These are phyloP conservation scores for Callipepla californica DNA, from an alignment of 2,113 vertebrate species.

Conservation along the genomic window DNA sequence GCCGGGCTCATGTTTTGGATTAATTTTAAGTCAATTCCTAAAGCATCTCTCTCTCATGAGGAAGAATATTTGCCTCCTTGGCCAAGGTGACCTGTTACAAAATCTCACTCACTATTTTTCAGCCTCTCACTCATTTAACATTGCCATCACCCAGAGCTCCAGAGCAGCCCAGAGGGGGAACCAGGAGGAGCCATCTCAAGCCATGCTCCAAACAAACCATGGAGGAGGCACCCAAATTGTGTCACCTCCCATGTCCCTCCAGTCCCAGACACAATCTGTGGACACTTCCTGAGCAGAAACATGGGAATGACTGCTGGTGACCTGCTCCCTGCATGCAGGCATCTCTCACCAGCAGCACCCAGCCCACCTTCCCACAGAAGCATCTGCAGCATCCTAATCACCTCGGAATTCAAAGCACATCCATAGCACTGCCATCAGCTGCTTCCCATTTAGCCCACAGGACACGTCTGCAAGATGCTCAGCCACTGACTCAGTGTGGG, in stretches of 20 bases:
- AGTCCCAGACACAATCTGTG: not conserved
- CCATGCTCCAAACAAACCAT: fast-evolving
- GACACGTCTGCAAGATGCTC: conserved; percentile 21
- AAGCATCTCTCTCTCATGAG: not conserved
- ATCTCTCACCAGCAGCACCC: not conserved
- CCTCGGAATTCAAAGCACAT: conserved; percentile 50
- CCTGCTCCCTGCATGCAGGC: not conserved
- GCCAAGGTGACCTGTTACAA: conserved; percentile 53
- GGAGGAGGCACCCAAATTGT: not conserved
- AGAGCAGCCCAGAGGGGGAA: not conserved
- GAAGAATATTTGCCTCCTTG: conserved; percentile 56
- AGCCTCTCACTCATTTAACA: conserved; percentile 35
- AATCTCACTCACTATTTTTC: conserved; percentile 54
- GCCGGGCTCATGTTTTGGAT: conserved; percentile 53
- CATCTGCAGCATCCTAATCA: conserved; percentile 40
- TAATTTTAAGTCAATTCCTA: conserved; percentile 58
- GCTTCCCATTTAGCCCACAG: conserved; percentile 35
- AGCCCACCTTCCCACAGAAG: conserved; percentile 13
- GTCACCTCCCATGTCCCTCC: not conserved
- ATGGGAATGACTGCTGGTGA: fast-evolving
- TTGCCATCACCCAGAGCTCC: not conserved
- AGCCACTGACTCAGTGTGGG: conserved; percentile 16
- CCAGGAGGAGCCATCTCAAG: not conserved
- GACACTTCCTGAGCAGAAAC: not conserved
- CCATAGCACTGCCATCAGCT: conserved; percentile 1